phyloP scores from a whole-genome alignment of 1,140 invertebrate genomes.

The Apis mellifera region Amel_HAv3.1 CM009939.2:3603001-3603500 shows the following conservation, averaged over 20 bases:
- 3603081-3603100: neutral
- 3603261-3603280: slow-evolving; percentile 18
- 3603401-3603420: slow-evolving; percentile 6
- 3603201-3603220: slow-evolving; percentile 69
- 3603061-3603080: slow-evolving; percentile 30
- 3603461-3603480: slow-evolving; percentile 77
- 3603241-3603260: slow-evolving; percentile 61
- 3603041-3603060: neutral
- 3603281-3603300: slow-evolving; percentile 48
- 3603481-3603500: slow-evolving; percentile 62
- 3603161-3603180: neutral
- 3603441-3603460: slow-evolving; percentile 65
- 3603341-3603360: slow-evolving; percentile 48
- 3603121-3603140: neutral
- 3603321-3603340: slow-evolving; percentile 78
- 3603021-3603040: neutral
- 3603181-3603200: slow-evolving; percentile 61
- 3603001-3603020: slow-evolving; percentile 17
- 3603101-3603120: neutral
- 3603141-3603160: too few species aligned
- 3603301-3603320: slow-evolving; percentile 72
- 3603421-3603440: slow-evolving; percentile 51
- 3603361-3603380: slow-evolving; percentile 57
- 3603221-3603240: slow-evolving; percentile 55
- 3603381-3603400: slow-evolving; percentile 65